A percentile compares a stretch with the other conserved stretches of the same genome.
These are phyloP conservation scores for Temnothorax longispinosus DNA, from an alignment of 1,140 invertebrate genomes.

Conservation along the genomic window DNA sequence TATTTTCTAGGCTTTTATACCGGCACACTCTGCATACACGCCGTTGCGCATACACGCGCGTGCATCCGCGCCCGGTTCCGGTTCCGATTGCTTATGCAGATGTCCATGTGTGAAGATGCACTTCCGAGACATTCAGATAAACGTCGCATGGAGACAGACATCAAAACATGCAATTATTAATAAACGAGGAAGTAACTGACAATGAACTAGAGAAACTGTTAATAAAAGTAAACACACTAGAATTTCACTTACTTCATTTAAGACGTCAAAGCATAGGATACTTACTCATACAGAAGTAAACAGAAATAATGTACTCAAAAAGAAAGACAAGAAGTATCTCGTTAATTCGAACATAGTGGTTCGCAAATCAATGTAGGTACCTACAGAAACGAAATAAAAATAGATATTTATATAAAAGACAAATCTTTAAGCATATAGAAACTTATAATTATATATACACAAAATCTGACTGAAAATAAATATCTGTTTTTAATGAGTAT, in stretches of 20 bases:
- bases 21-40: constrained; percentile 39
- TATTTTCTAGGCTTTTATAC: constrained; percentile 83
- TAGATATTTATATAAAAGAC: background rate
- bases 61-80: constrained; percentile 54
- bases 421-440: background rate
- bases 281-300: background rate
- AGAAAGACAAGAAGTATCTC: background rate
- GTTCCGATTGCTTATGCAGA: background rate
- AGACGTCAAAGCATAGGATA: background rate
- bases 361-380: background rate
- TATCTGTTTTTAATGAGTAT: background rate
- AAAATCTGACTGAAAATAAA: background rate
- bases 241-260: background rate
- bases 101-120: constrained; percentile 8
- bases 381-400: background rate
- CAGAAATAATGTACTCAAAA: background rate
- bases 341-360: background rate
- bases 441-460: background rate
- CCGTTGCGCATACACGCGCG: constrained; percentile 23
- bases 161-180: background rate
- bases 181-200: constrained; percentile 10
- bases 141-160: background rate
- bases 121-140: constrained; percentile 58
- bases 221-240: background rate
- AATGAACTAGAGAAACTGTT: background rate